phyloP scores from a whole-genome alignment of 2,888 invertebrate species.

The Epinotia bilunana region DNA sequence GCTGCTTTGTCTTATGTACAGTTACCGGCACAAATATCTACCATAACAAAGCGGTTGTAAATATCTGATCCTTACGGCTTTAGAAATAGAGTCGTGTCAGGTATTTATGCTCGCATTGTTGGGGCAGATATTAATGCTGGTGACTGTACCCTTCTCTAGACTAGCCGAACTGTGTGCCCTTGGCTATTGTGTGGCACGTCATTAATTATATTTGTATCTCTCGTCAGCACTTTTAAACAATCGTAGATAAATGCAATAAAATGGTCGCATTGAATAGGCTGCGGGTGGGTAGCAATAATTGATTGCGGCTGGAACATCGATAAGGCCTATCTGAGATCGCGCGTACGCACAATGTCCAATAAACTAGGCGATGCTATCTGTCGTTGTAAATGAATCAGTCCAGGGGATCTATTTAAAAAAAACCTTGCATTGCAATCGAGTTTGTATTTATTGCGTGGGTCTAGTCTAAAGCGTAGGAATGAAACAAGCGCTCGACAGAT shows the following conservation, averaged over 20 bases:
- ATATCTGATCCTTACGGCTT: too few species aligned
- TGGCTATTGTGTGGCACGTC: not conserved
- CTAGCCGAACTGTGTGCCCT: not conserved
- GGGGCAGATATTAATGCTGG: too few species aligned
- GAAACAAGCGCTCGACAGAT: not conserved
- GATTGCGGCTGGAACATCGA: constrained; percentile 73
- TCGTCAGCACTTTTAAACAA: constrained; percentile 38
- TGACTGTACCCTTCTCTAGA: not conserved
- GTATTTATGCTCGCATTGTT: too few species aligned
- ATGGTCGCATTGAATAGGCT: constrained; percentile 69
- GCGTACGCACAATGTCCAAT: constrained; percentile 80
- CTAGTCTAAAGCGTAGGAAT: not conserved
- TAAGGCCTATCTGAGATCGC: constrained; percentile 75
- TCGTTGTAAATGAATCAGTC: constrained; percentile 80
- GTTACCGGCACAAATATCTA: too few species aligned
- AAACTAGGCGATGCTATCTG: constrained; percentile 79
- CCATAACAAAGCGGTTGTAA: too few species aligned
- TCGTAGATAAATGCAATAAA: constrained; percentile 66
- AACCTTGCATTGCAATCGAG: not conserved
- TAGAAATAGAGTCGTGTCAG: too few species aligned
- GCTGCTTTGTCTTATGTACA: too few species aligned
- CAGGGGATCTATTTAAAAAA: constrained; percentile 44
- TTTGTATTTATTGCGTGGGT: not conserved
- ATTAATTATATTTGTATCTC: constrained; percentile 29
- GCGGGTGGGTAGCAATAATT: constrained; percentile 63